Evolutionary conservation across 2,797 vertebrate genomes (phyloP).

Genomic region (Anomalospiza imberbis): DNA sequence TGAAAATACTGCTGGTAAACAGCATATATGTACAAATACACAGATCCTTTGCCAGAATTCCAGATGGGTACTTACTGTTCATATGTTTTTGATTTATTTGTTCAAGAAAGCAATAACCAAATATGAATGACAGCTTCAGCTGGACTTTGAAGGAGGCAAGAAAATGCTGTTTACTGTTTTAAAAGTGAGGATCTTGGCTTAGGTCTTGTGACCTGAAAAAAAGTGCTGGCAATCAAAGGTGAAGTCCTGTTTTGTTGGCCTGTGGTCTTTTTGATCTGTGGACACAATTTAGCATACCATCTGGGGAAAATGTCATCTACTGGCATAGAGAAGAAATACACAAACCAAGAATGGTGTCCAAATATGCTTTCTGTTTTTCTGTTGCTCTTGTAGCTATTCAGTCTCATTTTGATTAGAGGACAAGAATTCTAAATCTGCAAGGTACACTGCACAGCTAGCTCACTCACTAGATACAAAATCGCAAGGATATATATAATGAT

Average conservation of each 20-base stretch:
- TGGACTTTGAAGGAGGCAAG: neutral
- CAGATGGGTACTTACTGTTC: neutral
- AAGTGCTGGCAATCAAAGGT: constrained; percentile 36
- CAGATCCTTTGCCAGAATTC: neutral
- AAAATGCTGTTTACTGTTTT: constrained; percentile 36
- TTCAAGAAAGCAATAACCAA: constrained; percentile 7
- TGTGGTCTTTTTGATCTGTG: constrained; percentile 37
- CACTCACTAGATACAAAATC: neutral
- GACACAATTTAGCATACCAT: constrained; percentile 11
- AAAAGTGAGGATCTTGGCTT: constrained; percentile 53
- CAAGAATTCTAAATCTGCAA: neutral
- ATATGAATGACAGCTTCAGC: neutral
- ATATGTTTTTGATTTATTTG: constrained; percentile 15
- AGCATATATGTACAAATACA: neutral
- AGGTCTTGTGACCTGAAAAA: constrained; percentile 48
- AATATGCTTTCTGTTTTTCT: neutral
- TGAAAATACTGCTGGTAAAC: neutral
- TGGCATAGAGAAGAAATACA: neutral
- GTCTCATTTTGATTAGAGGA: neutral
- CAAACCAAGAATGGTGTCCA: neutral
- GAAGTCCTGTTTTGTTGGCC: constrained; percentile 41
- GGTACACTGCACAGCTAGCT: neutral
- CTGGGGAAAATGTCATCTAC: neutral
- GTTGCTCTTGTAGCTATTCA: neutral
- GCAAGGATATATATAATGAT: neutral